Evolutionary conservation across 1,140 invertebrate genomes (phyloP).

Genomic region (Babylonia areolata): DNA sequence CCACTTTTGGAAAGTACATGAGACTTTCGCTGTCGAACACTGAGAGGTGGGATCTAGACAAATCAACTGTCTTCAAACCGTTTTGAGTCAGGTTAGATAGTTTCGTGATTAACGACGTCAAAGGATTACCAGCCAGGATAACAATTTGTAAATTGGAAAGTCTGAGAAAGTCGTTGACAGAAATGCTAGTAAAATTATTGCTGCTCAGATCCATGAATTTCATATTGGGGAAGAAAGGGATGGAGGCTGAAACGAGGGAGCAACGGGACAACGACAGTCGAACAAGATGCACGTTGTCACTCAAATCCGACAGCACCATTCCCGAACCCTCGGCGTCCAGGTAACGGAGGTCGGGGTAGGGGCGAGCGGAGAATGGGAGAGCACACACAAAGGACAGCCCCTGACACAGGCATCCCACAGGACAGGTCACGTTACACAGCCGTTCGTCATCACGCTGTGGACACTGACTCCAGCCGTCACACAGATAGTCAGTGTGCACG

Average conservation of each 20-base stretch:
- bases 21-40: background rate
- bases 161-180: background rate
- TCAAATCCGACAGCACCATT: background rate
- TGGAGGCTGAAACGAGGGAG: background rate
- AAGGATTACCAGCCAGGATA: conserved; percentile 19
- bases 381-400: conserved; percentile 19
- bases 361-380: background rate
- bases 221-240: background rate
- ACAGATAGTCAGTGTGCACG: conserved; percentile 24
- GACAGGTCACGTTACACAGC: conserved; percentile 27
- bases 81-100: background rate
- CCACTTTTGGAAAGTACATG: background rate
- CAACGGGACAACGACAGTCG: background rate
- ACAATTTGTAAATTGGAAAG: conserved; percentile 23
- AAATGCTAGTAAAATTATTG: conserved; percentile 16
- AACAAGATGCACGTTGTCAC: background rate
- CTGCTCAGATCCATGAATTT: conserved; percentile 30
- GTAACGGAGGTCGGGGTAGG: background rate
- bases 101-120: background rate
- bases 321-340: conserved; percentile 4
- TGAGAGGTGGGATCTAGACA: background rate
- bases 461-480: conserved; percentile 35
- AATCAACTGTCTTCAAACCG: background rate
- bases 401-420: conserved; percentile 7
- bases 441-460: conserved; percentile 30